Evolutionary conservation across 53 echinoderm and acorn worm species (phyloP).

Genomic region (Holothuria scabra): DNA sequence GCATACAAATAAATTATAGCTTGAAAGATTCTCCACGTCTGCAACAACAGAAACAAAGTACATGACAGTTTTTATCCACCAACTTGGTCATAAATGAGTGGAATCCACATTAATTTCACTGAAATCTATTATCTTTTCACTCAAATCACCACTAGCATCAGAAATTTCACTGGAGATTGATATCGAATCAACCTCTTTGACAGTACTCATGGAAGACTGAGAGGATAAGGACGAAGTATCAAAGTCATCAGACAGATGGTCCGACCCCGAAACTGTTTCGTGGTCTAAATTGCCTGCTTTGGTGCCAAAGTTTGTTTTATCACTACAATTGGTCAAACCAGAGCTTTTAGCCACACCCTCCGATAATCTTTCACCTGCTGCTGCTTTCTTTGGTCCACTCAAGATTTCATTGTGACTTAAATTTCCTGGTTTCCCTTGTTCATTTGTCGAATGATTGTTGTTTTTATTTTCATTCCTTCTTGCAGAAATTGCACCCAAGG

Average conservation of each 20-base stretch:
- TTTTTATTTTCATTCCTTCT: constrained; percentile 7
- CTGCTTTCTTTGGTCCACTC: neutral
- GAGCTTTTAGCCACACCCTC: neutral
- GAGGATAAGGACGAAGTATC: constrained; percentile 17
- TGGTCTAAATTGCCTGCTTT: neutral
- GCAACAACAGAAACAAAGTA: neutral
- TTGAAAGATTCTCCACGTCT: constrained; percentile 19
- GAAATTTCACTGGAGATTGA: constrained; percentile 35
- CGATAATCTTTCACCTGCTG: neutral
- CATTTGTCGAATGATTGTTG: neutral
- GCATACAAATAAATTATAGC: constrained; percentile 37
- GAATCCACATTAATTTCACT: constrained; percentile 4
- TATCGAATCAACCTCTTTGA: constrained; percentile 27
- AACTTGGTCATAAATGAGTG: constrained; percentile 44
- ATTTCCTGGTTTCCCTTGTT: neutral
- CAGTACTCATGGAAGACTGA: constrained; percentile 13
- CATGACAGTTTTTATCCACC: too few relatives aligned
- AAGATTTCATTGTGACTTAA: neutral
- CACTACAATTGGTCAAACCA: neutral
- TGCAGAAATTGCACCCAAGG: constrained; percentile 13
- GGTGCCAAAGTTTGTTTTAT: neutral
- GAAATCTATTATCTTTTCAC: constrained; percentile 4
- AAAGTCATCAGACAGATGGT: neutral
- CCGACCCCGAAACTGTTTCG: neutral
- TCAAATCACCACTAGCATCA: neutral